Evolutionary conservation across 2,797 vertebrate species (phyloP).

Genomic region (Microctenopoma lineatum): DNA sequence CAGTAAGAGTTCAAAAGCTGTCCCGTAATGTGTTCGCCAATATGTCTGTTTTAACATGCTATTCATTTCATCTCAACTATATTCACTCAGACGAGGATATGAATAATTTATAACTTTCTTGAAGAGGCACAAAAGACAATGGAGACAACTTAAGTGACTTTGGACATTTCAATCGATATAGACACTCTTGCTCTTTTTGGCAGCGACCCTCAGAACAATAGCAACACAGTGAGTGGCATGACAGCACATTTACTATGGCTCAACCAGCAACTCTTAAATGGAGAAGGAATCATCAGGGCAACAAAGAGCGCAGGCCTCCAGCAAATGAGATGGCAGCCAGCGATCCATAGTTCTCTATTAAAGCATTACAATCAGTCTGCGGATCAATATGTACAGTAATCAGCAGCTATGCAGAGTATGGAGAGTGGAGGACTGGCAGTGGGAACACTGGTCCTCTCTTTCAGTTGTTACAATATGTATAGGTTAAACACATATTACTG

Average conservation of each 20-base stretch:
- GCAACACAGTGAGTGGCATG: conserved; percentile 4
- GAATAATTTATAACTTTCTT: not conserved
- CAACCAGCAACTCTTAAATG: conserved; percentile 24
- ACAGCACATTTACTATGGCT: conserved; percentile 25
- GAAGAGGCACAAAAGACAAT: not conserved
- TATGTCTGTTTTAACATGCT: not conserved
- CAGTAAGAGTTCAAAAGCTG: no score
- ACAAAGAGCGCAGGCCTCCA: conserved; percentile 47
- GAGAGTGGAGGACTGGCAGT: conserved; percentile 13
- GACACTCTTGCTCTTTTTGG: conserved; percentile 12
- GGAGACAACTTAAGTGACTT: not conserved
- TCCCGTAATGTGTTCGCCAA: no score
- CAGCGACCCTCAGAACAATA: conserved; percentile 29
- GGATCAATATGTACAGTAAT: conserved; percentile 72
- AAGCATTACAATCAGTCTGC: conserved; percentile 47
- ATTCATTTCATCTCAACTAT: not conserved
- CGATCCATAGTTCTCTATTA: conserved; percentile 64
- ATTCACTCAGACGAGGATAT: not conserved
- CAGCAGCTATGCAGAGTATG: conserved; percentile 38
- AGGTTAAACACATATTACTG: no score
- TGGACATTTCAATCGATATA: conserved; percentile 21
- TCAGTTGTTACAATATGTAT: not conserved
- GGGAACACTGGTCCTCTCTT: conserved; percentile 35
- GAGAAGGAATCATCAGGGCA: not conserved
- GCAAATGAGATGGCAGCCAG: conserved; percentile 51